These are phyloP conservation scores for Salminus brasiliensis DNA, from an alignment of 2,113 vertebrate genomes.

Conservation along the genomic window DNA sequence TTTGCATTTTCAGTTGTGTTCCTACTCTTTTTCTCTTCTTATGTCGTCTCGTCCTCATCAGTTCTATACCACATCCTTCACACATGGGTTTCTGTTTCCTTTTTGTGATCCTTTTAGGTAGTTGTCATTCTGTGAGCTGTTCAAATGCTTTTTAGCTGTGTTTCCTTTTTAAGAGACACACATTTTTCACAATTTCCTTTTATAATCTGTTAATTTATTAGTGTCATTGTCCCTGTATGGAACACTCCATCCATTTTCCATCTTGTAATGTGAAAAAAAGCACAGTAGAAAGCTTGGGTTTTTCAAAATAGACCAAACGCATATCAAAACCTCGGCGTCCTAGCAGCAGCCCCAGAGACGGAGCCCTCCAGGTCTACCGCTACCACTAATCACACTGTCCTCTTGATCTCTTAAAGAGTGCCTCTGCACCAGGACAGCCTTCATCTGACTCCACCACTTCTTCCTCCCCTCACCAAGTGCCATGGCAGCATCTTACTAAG, in stretches of 20 bases:
- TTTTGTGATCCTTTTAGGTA: neutral
- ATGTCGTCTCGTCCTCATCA: neutral
- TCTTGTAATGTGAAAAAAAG: constrained; percentile 71
- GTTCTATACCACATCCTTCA: neutral
- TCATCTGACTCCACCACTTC: constrained; percentile 77
- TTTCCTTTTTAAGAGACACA: neutral
- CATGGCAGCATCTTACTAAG: constrained; percentile 89
- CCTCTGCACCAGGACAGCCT: constrained; percentile 49
- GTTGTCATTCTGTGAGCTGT: neutral
- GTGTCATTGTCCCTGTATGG: too few species aligned
- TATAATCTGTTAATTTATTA: too few species aligned
- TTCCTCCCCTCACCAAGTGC: constrained; percentile 79
- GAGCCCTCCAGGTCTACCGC: constrained; percentile 82
- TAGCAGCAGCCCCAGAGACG: constrained; percentile 81
- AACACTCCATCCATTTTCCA: constrained; percentile 12
- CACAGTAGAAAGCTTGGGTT: constrained; percentile 73
- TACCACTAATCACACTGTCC: constrained; percentile 90
- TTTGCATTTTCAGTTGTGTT: too few species aligned
- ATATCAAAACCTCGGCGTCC: constrained; percentile 14
- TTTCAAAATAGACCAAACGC: constrained; percentile 29
- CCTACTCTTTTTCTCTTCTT: neutral
- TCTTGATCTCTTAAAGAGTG: constrained; percentile 95
- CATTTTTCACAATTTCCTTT: constrained; percentile 21
- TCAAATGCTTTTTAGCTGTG: neutral
- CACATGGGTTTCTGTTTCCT: neutral